A percentile compares a stretch with the other conserved stretches of the same genome.
These are phyloP conservation scores for Anagyrus pseudococci DNA, from an alignment of 2,888 invertebrate genomes.

Conservation along the genomic window DNA sequence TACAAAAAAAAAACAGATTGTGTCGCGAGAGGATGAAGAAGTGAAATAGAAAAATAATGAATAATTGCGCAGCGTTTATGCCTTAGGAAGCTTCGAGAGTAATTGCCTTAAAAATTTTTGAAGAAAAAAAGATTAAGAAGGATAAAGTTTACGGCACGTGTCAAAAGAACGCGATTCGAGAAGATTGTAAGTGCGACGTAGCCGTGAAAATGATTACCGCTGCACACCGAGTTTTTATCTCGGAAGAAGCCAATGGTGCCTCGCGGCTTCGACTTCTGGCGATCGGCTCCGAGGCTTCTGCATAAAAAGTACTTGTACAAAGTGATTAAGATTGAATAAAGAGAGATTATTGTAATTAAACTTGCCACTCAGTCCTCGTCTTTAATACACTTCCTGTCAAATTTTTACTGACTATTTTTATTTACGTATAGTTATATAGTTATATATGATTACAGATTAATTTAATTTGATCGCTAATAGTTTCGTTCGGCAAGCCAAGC, in stretches of 20 bases:
- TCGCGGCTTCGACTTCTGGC: slow-evolving; percentile 28
- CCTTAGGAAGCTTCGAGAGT: slow-evolving; percentile 24
- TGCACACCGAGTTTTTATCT: slow-evolving; percentile 36
- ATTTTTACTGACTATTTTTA: too few species aligned
- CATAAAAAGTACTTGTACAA: slow-evolving; percentile 34
- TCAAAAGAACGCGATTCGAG: slow-evolving; percentile 20
- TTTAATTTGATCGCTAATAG: too few species aligned
- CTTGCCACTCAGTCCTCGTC: neutral
- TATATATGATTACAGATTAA: too few species aligned
- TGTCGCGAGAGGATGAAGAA: neutral
- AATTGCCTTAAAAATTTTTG: slow-evolving; percentile 14
- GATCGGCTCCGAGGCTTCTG: slow-evolving; percentile 28
- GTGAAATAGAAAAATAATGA: neutral
- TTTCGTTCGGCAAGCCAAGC: too few species aligned
- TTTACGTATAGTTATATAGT: too few species aligned
- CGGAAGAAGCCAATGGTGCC: slow-evolving; percentile 43
- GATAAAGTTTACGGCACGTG: slow-evolving; percentile 24
- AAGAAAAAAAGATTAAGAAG: neutral
- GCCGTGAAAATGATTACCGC: slow-evolving; percentile 8
- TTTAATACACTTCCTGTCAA: neutral
- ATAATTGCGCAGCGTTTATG: slow-evolving; percentile 18
- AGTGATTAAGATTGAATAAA: slow-evolving; percentile 29
- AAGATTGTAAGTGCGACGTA: slow-evolving; percentile 27
- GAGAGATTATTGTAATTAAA: slow-evolving; percentile 26
- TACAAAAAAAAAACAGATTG: too few species aligned